Evolutionary conservation across 2,888 invertebrate genomes (phyloP), one percentile per base, ranked within the genome.

Genomic region (Agrochola litura): DNA sequence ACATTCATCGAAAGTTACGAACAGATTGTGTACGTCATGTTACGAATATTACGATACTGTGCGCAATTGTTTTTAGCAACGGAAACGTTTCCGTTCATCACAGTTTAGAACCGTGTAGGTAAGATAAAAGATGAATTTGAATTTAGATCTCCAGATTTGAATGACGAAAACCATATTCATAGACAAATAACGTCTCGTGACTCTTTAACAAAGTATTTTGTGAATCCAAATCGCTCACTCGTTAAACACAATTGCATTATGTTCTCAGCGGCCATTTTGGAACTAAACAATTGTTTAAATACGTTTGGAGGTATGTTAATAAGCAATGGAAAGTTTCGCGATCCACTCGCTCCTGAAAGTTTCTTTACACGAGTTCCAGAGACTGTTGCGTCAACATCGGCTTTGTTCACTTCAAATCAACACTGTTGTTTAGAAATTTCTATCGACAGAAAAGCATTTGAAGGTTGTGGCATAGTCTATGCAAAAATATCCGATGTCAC

Each of bases 401-500:
- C 84, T 82, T 91, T 93, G 91, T 93, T 91, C 86, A 73, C 54
- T 80, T 82, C 83, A 90, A 92, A 91, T 87, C 86, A 91, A 91
- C 86, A 89, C 88, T 86, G 80, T 90, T 91, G 89, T 90, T 86
- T 83, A 88, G 73, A 92, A 91, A 86, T 91, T 90, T 90, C 87
- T 82, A 85, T 81, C 84, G 80, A 78, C 76, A 83, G 85, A 90
- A 90, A 89, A 90, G 85, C 87, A 81, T 86, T 87, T 89, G 89
- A 90, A 91, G 91, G 89, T 88, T 90, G 69, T 77, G 60, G 25
- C 54, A 67, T 58, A 90, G 91, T 77, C 60, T 52, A 88, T 73
- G 78, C 4, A n/a, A 81, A 86, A 86, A 70, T 77, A 49, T 72
- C 61, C 81, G 69, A 90, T 86, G 56, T 12, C 6, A 14, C 43